Percentiles rank a stretch among this genome's conserved stretches.
Conservation (phyloP, 2,797 vertebrate species). For the Molothrus aeneus region DNA sequence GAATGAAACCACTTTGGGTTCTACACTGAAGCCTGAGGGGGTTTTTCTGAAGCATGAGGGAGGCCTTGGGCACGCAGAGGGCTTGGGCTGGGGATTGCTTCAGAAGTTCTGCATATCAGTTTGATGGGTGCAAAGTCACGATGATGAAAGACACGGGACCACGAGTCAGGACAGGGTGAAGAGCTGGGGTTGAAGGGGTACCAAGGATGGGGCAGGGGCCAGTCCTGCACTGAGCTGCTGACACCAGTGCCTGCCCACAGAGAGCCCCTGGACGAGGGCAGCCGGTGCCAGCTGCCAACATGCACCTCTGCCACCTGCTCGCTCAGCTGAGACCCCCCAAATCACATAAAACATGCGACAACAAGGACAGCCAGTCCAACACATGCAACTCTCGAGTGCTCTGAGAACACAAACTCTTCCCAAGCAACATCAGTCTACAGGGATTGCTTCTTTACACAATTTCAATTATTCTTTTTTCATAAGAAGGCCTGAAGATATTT, state of each 20-base stretch:
- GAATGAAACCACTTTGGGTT: neutral
- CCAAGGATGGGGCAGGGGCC: accelerated
- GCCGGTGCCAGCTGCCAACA: accelerated
- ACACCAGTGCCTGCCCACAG: accelerated
- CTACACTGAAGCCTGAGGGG: neutral
- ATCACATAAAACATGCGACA: accelerated
- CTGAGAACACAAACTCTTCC: neutral
- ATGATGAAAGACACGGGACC: neutral
- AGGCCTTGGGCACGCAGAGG: neutral
- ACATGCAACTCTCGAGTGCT: neutral
- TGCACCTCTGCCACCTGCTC: neutral
- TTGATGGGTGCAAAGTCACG: neutral
- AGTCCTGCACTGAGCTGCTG: accelerated
- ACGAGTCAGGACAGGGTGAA: neutral
- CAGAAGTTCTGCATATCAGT: neutral
- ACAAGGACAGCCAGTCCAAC: neutral
- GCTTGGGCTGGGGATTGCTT: neutral
- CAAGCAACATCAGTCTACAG: neutral
- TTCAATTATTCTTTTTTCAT: neutral
- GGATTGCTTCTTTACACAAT: neutral
- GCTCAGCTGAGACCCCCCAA: neutral
- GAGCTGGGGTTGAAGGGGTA: neutral
- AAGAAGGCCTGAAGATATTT: neutral
- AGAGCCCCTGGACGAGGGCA: neutral
- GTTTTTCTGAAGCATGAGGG: neutral